These are phyloP conservation scores for Sturmia bella DNA, from an alignment of 2,888 invertebrate species.

Conservation along the genomic window DNA sequence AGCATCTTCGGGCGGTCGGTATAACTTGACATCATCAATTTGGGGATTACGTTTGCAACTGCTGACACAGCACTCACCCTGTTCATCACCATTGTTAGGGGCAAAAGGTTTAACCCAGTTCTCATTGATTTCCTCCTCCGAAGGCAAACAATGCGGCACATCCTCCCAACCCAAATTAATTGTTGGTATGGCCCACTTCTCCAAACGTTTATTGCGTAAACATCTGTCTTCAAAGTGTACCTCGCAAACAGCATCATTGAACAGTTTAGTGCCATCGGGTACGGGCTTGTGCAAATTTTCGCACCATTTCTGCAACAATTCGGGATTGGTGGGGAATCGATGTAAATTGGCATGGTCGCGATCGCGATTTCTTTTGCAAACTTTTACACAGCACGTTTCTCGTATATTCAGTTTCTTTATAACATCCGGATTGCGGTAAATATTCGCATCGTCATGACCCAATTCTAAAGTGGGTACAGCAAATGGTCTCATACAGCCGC, in stretches of 20 bases:
- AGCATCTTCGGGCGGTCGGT: slow-evolving; percentile 77
- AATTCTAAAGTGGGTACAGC: slow-evolving; percentile 77
- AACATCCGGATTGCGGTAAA: slow-evolving; percentile 78
- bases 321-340: slow-evolving; percentile 77
- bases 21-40: slow-evolving; percentile 77
- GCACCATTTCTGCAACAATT: slow-evolving; percentile 77
- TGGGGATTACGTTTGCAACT: slow-evolving; percentile 78
- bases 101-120: slow-evolving; percentile 72
- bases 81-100: slow-evolving; percentile 77
- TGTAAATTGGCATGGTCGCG: slow-evolving; percentile 78
- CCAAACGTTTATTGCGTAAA: slow-evolving; percentile 77
- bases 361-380: slow-evolving; percentile 77
- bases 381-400: slow-evolving; percentile 77
- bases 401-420: slow-evolving; percentile 78
- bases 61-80: slow-evolving; percentile 78
- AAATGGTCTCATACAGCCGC: slow-evolving; percentile 79
- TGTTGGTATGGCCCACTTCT: slow-evolving; percentile 78
- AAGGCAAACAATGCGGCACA: slow-evolving; percentile 74
- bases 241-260: slow-evolving; percentile 79
- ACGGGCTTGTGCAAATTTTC: slow-evolving; percentile 76
- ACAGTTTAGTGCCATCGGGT: slow-evolving; percentile 77
- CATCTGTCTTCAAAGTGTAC: slow-evolving; percentile 78
- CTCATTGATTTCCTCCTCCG: slow-evolving; percentile 76
- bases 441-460: slow-evolving; percentile 77
- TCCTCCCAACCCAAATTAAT: slow-evolving; percentile 75